A percentile compares a stretch with the other conserved stretches of the same genome.
Evolutionary conservation across 1,140 invertebrate species (phyloP).

Genomic region (Acromyrmex heyeri): DNA sequence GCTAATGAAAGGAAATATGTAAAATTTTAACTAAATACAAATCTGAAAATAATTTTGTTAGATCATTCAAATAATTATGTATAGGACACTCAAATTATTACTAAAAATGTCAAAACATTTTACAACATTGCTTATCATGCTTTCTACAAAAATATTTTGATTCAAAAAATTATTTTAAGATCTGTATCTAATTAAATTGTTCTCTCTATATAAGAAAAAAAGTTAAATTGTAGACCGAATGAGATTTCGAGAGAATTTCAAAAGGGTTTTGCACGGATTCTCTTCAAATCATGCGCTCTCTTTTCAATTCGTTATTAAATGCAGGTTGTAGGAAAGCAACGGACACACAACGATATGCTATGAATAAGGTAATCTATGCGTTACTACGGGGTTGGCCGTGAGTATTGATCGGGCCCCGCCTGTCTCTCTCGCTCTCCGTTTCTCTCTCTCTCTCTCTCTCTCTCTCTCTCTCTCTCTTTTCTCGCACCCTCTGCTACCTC

Average conservation of each 20-base stretch:
- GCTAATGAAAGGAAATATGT: no score
- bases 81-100: no score
- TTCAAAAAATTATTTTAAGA: no score
- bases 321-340: slow-evolving; percentile 44
- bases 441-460: slow-evolving; percentile 12
- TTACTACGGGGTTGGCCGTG: slow-evolving; percentile 79
- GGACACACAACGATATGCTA: slow-evolving; percentile 68
- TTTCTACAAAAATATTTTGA: no score
- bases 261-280: slow-evolving; percentile 16
- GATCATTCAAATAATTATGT: no score
- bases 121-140: no score
- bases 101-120: no score
- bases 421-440: slow-evolving; percentile 62
- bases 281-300: slow-evolving; percentile 22
- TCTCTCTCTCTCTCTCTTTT: slow-evolving; percentile 36
- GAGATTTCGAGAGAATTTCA: slow-evolving; percentile 1
- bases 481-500: background rate
- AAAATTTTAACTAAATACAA: no score
- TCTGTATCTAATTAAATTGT: no score
- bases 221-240: background rate
- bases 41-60: no score
- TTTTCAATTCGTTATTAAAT: slow-evolving; percentile 60
- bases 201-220: background rate
- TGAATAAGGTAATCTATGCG: slow-evolving; percentile 80
- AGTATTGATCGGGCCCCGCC: slow-evolving; percentile 80